These are phyloP conservation scores for Indicator maculatus DNA, from an alignment of 2,113 vertebrate genomes.

Conservation along the genomic window DNA sequence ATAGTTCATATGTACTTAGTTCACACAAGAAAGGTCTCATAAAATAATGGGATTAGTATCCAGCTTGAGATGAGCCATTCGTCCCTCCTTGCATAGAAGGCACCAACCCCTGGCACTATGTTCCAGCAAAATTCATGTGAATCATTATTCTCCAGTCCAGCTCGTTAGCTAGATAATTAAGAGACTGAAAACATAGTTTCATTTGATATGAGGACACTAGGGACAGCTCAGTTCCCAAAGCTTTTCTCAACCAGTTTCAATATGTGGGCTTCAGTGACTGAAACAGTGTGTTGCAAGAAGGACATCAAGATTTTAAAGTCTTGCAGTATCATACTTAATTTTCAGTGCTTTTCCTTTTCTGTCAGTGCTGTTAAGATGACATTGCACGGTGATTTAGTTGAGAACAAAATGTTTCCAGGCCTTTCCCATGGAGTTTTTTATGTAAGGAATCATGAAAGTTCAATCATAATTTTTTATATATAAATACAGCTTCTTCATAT, in stretches of 20 bases:
- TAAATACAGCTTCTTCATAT: slow-evolving; percentile 37
- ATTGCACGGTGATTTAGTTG: slow-evolving; percentile 33
- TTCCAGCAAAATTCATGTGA: background rate
- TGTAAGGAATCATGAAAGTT: slow-evolving; percentile 58
- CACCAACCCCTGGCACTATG: background rate
- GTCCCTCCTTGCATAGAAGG: background rate
- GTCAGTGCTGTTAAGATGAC: slow-evolving; percentile 12
- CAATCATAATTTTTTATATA: background rate
- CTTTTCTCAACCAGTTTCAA: slow-evolving; percentile 2
- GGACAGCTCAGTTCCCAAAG: background rate
- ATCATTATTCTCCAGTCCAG: background rate
- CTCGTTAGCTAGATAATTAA: slow-evolving; percentile 10
- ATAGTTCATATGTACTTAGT: background rate
- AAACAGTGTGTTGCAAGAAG: slow-evolving; percentile 36
- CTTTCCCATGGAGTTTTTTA: background rate
- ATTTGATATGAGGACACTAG: background rate
- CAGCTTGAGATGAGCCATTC: background rate
- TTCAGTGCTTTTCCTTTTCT: slow-evolving; percentile 32
- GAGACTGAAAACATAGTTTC: background rate
- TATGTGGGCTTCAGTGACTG: slow-evolving; percentile 13
- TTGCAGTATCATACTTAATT: slow-evolving; percentile 43
- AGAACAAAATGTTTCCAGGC: slow-evolving; percentile 31
- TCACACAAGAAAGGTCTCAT: background rate
- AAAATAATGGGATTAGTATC: background rate
- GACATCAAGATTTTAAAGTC: slow-evolving; percentile 51